Conservation (phyloP, 2,888 invertebrate genomes). For the Abscondita cerata region DNA sequence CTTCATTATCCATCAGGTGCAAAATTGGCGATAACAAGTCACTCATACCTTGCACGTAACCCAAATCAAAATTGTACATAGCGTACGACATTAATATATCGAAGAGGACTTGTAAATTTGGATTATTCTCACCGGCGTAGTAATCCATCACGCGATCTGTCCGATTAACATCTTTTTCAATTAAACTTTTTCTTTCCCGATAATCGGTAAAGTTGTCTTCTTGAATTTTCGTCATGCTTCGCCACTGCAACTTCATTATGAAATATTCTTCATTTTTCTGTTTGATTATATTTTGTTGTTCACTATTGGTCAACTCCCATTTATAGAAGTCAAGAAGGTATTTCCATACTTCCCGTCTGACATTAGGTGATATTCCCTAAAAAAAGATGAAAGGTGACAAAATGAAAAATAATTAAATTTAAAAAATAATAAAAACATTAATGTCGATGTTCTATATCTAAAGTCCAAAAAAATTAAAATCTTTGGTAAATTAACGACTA, state of each 20-base stretch:
- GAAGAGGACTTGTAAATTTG: constrained; percentile 81
- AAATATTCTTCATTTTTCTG: constrained; percentile 86
- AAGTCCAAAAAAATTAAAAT: too few relatives aligned
- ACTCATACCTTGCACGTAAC: constrained; percentile 97
- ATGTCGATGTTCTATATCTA: too few relatives aligned
- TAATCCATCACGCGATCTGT: constrained; percentile 92
- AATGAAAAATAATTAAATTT: too few relatives aligned
- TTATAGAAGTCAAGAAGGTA: constrained; percentile 88
- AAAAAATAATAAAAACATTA: neutral
- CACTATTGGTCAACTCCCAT: constrained; percentile 79
- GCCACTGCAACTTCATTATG: constrained; percentile 97
- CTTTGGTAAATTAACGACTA: too few relatives aligned
- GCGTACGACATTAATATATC: constrained; percentile 98
- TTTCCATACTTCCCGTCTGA: constrained; percentile 92
- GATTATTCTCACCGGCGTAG: constrained; percentile 93
- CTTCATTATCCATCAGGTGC: constrained; percentile 88
- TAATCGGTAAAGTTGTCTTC: constrained; percentile 88
- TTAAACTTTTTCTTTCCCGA: constrained; percentile 89
- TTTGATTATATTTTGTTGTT: constrained; percentile 73
- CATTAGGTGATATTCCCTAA: constrained; percentile 79
- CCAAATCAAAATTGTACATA: constrained; percentile 98
- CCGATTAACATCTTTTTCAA: constrained; percentile 97
- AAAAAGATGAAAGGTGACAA: too few relatives aligned
- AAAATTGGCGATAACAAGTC: constrained; percentile 94
- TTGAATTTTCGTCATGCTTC: constrained; percentile 85